Evolutionary conservation across 1,140 invertebrate genomes (phyloP), one percentile per base, ranked within the genome.

Genomic region (Dendrolimus kikuchii): DNA sequence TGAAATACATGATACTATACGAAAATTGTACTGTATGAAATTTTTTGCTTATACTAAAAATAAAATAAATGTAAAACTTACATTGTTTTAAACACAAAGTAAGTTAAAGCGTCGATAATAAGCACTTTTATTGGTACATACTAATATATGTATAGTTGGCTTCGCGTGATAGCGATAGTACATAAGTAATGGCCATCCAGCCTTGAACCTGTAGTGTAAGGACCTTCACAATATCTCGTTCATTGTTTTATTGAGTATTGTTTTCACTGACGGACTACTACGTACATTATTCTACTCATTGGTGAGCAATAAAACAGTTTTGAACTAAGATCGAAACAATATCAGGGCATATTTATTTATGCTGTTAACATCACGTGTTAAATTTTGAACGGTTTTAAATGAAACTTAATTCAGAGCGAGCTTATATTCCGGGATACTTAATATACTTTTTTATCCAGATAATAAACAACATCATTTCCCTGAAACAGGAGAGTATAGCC

Each of bases 201-300:
- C 75, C 79, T 82, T 82, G 79, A 82, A 82, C 79, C 66, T 74
- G 58, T 62, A 64, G 69, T 64, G 64, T 74, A 74, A 74, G 59
- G 73, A 75, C 73, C 76, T 68, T 61, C 61, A 64, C 62, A 60
- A 57, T 62, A 60, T 62, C 53, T 61, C 56, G 57, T 64, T 55
- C 45, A 55, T 65, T 66, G 60, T 66, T 64, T 23, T 74, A 64
- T 61, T 64, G 60, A 60, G 62, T 55, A 66, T 70, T 72, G 71
- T 75, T 70, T 70, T 49, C 57, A 49, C 44, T 57, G n/a, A 46
- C 46, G 51, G 10, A 38, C 38, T 39, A 43, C 38, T 49, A 49
- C 46, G 53, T 52, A 57, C 50, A 42, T 10, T n/a, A 5, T 42
- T 7, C 23, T 45, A 45, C n/a, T 45, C n/a, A 9, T n/a, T 8